Percentiles rank a stretch among this genome's conserved stretches.
phyloP scores from a whole-genome alignment of 2,797 vertebrate genomes.

The Poeciliopsis paucimaculata region DNA sequence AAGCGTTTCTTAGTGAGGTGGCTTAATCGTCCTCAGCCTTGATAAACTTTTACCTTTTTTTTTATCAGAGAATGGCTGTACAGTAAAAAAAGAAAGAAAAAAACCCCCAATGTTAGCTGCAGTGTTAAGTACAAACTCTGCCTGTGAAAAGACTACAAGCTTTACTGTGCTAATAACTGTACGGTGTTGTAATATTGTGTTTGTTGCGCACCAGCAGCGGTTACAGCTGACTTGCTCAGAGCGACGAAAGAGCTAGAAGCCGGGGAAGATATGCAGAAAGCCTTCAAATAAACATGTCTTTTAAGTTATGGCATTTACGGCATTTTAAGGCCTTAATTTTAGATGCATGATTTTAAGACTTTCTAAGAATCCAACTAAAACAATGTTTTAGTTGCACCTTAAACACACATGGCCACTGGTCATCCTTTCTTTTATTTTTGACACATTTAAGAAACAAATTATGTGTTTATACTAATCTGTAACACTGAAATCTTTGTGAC shows the following conservation, averaged over 20 bases:
- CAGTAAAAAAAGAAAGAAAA: slow-evolving; percentile 7
- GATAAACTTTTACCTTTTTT: neutral
- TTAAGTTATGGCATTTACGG: too few relatives aligned
- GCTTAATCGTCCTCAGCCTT: slow-evolving; percentile 45
- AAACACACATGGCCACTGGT: neutral
- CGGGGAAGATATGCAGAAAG: neutral
- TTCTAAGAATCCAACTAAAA: neutral
- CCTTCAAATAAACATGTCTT: too few relatives aligned
- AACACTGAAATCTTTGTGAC: neutral
- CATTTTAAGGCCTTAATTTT: neutral
- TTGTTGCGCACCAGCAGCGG: slow-evolving; percentile 43
- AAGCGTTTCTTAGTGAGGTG: slow-evolving; percentile 59
- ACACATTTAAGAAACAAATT: neutral
- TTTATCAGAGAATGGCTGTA: neutral
- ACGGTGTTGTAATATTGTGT: slow-evolving; percentile 59
- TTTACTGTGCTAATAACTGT: slow-evolving; percentile 60
- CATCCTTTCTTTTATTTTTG: neutral
- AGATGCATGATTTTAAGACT: too few relatives aligned
- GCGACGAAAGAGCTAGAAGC: neutral
- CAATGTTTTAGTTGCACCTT: neutral
- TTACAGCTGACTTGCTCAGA: neutral
- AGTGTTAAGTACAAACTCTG: slow-evolving; percentile 57
- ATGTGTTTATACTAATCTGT: neutral
- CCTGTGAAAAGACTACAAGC: slow-evolving; percentile 83
- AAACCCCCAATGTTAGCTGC: neutral